Percentiles rank a stretch among this genome's conserved stretches.
Evolutionary conservation across 30 jellyfish, hydroid and myxozoan species (phyloP).

Genomic region (Aurelia coerulea): DNA sequence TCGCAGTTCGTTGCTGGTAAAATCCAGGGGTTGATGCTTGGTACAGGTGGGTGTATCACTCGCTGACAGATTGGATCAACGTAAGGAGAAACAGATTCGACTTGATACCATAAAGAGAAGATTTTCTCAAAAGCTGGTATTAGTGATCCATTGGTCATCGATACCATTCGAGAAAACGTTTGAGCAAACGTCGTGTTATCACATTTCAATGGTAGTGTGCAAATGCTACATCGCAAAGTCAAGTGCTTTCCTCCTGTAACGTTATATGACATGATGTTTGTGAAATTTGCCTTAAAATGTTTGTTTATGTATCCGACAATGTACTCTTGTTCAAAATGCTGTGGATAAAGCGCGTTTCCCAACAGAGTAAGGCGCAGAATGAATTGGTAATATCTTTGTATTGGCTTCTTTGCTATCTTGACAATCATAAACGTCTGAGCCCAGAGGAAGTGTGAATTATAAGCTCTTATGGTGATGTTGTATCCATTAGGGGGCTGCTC

Average conservation of each 20-base stretch:
- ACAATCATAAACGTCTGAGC: conserved; percentile 78
- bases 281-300: conserved; percentile 40
- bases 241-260: conserved; percentile 4
- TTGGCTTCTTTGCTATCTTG: conserved; percentile 29
- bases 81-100: conserved; percentile 40
- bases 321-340: background rate
- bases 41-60: conserved; percentile 87
- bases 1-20: conserved; percentile 63
- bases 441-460: conserved; percentile 56
- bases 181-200: conserved; percentile 70
- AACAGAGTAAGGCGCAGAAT: conserved; percentile 25
- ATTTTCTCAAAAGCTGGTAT: conserved; percentile 25
- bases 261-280: conserved; percentile 43
- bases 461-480: conserved; percentile 83
- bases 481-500: conserved; percentile 69
- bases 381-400: conserved; percentile 63
- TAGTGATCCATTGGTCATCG: conserved; percentile 5
- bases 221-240: conserved; percentile 47
- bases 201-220: conserved; percentile 83
- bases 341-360: background rate
- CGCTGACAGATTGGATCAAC: conserved; percentile 69
- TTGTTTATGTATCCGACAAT: conserved; percentile 11
- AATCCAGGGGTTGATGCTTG: conserved; percentile 69
- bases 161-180: conserved; percentile 31
- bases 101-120: conserved; percentile 18